Conservation (phyloP, 2,888 invertebrate species). For the Elegia similella region DNA sequence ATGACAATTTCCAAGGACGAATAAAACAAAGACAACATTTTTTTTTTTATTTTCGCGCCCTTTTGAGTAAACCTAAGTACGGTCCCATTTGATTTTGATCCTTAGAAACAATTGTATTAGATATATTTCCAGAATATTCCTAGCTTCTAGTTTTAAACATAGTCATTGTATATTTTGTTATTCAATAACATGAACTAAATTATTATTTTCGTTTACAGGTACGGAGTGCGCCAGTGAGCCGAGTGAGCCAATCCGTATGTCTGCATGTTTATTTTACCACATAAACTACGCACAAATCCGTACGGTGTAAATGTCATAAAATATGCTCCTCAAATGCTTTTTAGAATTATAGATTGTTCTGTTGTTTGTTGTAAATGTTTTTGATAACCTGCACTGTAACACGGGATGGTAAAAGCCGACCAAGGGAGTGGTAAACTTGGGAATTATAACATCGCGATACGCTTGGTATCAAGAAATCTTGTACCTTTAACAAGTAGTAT, state of each 20-base stretch:
- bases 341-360: neutral
- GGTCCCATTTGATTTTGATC: too few relatives aligned
- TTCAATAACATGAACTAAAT: slow-evolving; percentile 6
- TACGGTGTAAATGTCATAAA: neutral
- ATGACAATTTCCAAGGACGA: too few relatives aligned
- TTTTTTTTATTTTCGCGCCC: too few relatives aligned
- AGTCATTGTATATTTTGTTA: neutral
- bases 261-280: slow-evolving; percentile 6
- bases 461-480: too few relatives aligned
- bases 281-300: neutral
- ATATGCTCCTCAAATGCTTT: neutral
- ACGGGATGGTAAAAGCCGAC: too few relatives aligned
- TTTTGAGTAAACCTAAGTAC: too few relatives aligned
- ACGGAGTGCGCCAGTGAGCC: neutral
- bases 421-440: too few relatives aligned
- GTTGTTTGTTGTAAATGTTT: neutral
- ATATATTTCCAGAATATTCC: too few relatives aligned
- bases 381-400: neutral
- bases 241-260: slow-evolving; percentile 3
- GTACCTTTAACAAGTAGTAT: too few relatives aligned
- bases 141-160: neutral
- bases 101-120: too few relatives aligned
- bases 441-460: too few relatives aligned
- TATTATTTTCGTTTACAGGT: slow-evolving; percentile 14
- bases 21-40: too few relatives aligned